These are phyloP conservation scores for Laticauda colubrina DNA, from an alignment of 2,113 vertebrate genomes.

Conservation along the genomic window DNA sequence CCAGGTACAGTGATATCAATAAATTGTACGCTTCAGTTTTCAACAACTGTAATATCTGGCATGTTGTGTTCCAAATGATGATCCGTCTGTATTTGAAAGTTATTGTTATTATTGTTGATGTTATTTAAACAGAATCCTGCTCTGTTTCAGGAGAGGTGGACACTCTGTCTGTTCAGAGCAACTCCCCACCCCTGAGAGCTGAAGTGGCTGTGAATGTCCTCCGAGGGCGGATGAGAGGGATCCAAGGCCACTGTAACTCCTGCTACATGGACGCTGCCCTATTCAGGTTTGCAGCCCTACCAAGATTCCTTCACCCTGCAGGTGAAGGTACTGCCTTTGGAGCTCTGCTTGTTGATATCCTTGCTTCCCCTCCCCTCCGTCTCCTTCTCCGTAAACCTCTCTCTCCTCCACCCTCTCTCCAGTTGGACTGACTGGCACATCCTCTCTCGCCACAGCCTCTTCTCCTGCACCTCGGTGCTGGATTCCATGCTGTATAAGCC, in stretches of 20 bases:
- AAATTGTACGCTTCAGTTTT: too few relatives aligned
- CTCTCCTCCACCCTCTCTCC: not conserved
- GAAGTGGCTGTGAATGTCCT: constrained; percentile 70
- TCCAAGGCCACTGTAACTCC: constrained; percentile 90
- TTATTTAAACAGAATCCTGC: not conserved
- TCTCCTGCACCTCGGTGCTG: constrained; percentile 84
- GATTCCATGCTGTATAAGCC: constrained; percentile 85
- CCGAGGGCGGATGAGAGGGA: constrained; percentile 79
- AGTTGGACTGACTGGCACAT: accelerated
- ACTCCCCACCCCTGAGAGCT: constrained; percentile 68
- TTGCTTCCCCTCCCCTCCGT: not conserved
- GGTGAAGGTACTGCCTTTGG: not conserved
- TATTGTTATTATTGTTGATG: accelerated
- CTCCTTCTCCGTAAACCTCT: not conserved
- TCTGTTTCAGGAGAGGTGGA: constrained; percentile 52
- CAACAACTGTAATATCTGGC: too few relatives aligned
- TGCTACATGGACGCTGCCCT: constrained; percentile 90
- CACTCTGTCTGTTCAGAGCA: constrained; percentile 29
- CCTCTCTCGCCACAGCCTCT: constrained; percentile 72
- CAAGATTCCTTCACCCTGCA: not conserved
- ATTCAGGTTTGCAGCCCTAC: constrained; percentile 73
- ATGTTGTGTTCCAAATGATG: too few relatives aligned
- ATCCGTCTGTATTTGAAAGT: too few relatives aligned
- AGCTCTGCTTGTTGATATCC: not conserved
- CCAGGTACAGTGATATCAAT: too few relatives aligned